Conservation (phyloP, 2,888 invertebrate species). For the Zaprionus lineosus region DNA sequence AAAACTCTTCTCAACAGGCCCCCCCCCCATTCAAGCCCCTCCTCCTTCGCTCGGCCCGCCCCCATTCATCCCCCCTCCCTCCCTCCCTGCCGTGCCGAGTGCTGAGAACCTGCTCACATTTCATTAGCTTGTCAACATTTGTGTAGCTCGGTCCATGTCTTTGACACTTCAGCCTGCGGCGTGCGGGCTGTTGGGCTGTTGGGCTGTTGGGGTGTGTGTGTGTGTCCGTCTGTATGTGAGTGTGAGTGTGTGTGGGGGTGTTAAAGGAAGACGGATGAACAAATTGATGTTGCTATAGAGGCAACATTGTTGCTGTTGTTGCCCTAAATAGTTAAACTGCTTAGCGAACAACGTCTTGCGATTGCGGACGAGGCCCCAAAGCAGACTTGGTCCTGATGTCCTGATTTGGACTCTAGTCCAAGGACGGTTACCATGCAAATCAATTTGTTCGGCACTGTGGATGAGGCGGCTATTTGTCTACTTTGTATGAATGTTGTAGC, state of each 20-base stretch:
- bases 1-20: not conserved
- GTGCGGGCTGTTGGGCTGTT: not conserved
- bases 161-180: slow-evolving; percentile 76
- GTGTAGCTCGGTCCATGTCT: slow-evolving; percentile 67
- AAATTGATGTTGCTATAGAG: slow-evolving; percentile 70
- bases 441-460: slow-evolving; percentile 50
- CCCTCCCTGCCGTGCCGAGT: slow-evolving; percentile 9
- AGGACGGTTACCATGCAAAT: slow-evolving; percentile 70
- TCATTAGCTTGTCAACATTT: slow-evolving; percentile 79
- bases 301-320: slow-evolving; percentile 56
- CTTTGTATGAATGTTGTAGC: slow-evolving; percentile 38
- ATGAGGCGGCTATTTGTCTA: slow-evolving; percentile 51
- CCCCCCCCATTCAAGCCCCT: not conserved
- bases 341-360: slow-evolving; percentile 60
- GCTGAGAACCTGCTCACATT: slow-evolving; percentile 66
- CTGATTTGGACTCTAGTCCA: slow-evolving; percentile 18
- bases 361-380: slow-evolving; percentile 21
- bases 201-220: not conserved
- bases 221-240: not conserved
- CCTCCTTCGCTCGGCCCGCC: not conserved
- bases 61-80: not conserved
- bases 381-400: slow-evolving; percentile 31
- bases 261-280: slow-evolving; percentile 3
- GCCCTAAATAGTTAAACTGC: slow-evolving; percentile 75
- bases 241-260: not conserved